phyloP scores from a whole-genome alignment of 2,888 invertebrate genomes.

The Latheticus oryzae region DNA sequence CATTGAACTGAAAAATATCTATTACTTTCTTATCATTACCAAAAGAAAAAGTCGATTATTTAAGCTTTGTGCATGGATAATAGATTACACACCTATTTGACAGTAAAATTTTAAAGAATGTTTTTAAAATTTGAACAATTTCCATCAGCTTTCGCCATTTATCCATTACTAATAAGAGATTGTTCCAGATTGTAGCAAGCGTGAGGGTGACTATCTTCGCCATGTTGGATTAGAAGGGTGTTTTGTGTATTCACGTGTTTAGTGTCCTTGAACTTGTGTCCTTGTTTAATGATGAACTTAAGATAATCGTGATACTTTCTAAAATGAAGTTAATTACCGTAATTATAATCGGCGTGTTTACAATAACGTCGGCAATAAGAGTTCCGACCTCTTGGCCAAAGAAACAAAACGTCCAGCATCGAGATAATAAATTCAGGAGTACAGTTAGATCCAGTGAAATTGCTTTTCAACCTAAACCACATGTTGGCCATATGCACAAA shows the following conservation, averaged over 20 bases:
- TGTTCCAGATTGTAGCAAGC: slow-evolving; percentile 18
- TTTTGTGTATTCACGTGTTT: no score
- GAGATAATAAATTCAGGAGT: slow-evolving; percentile 16
- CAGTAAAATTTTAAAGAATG: slow-evolving; percentile 16
- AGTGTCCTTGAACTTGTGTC: slow-evolving; percentile 19
- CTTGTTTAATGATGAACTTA: slow-evolving; percentile 25
- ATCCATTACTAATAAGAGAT: slow-evolving; percentile 1
- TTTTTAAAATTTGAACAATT: slow-evolving; percentile 14
- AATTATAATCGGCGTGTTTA: slow-evolving; percentile 44
- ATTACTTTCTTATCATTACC: slow-evolving; percentile 28
- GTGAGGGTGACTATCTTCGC: slow-evolving; percentile 2
- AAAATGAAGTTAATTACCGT: slow-evolving; percentile 49
- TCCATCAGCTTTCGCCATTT: slow-evolving; percentile 9
- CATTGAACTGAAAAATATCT: slow-evolving; percentile 10
- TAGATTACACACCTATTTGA: slow-evolving; percentile 14
- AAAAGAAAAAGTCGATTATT: slow-evolving; percentile 15
- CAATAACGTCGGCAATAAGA: slow-evolving; percentile 44
- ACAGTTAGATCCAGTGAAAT: slow-evolving; percentile 22
- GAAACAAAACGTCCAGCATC: slow-evolving; percentile 16
- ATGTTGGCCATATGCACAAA: slow-evolving; percentile 20
- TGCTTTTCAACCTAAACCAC: slow-evolving; percentile 13
- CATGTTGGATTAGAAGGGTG: slow-evolving; percentile 24
- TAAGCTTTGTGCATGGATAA: slow-evolving; percentile 21
- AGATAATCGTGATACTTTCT: slow-evolving; percentile 44
- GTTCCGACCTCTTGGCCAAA: slow-evolving; percentile 47